Evolutionary conservation across 2,888 invertebrate genomes (phyloP), one percentile per base, ranked within the genome.

Genomic region (Vandiemenella viatica): DNA sequence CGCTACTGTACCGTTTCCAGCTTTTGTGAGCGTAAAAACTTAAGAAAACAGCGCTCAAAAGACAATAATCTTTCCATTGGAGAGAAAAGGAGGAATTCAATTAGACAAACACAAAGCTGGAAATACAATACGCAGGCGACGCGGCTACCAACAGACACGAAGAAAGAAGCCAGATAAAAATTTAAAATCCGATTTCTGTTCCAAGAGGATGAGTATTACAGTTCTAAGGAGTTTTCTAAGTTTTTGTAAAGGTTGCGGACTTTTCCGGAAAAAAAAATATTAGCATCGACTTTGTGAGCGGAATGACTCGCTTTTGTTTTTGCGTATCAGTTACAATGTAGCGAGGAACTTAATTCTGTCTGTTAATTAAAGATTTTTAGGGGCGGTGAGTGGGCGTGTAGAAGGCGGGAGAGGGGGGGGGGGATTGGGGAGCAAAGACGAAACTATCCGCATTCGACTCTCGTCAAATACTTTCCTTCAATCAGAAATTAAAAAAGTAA

Each of bases 131-230:
- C n/a, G n/a, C n/a, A n/a, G n/a, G n/a, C n/a, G n/a, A n/a, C n/a
- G n/a, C n/a, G n/a, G n/a, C n/a, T n/a, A n/a, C n/a, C n/a, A n/a
- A n/a, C n/a, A n/a, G n/a, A n/a, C n/a, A n/a, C n/a, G 15, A 19
- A 17, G 19, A n/a, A 42, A 18, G 42, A 42, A 42, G 42, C 21
- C 42, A 20, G 19, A 42, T 42, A 42, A 20, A 42, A 42, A 19
- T 13, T 15, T 42, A 7, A 42, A 42, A 42, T 42, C n/a, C 20
- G 42, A 42, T 42, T 42, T 21, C 21, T 20, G 20, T 42, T 42
- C 21, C 10, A 42, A 42, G 42, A 42, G 13, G 18, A 21, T 21
- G 21, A 20, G 19, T 21, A n/a, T n/a, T 42, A n/a, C 21, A 6
- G 19, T 42, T 42, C 19, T n/a, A n/a, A n/a, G n/a, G n/a, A n/a